Evolutionary conservation across 2,113 vertebrate species (phyloP), one percentile per base, ranked within the genome.

Genomic region (Dipodomys stephensi): DNA sequence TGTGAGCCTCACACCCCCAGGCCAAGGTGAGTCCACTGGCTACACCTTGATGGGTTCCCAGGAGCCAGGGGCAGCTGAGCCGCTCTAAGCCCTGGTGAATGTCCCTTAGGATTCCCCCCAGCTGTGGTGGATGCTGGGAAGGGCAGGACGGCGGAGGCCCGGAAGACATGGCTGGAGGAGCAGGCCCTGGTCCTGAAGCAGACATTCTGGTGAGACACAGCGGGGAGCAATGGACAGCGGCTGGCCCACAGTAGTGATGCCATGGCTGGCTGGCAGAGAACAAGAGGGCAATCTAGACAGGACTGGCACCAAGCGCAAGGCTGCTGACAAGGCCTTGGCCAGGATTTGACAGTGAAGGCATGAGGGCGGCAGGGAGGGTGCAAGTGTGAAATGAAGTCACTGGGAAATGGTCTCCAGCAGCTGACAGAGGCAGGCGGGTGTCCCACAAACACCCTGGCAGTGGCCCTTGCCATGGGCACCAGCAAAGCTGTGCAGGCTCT

Each of bases 141-240:
- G 95, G 98, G 98, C 78, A 99, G 98, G 98, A 98, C 98, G 7
- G 20, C 97, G 0, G 99, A 99, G 78, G 98, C 97, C 92, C 97
- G 97, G 74, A 98, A 98, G 95, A 92, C 98, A 0, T 99, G 99
- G 99, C 98, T 99, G 83, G 99, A 99, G 88, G 98, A 99, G 92
- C 99, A 98, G 89, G 97, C 95, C 90, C 98, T 98, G 92, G 97
- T 99, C 94, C 97, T 99, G 88, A 99, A 99, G 95, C 99, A 99
- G 97, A 99, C 99, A 0, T 99, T 99, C 97, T 99, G 99, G 99
- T 99, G 91, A 97, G 98, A 39, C 1, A 25, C 2, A 0, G 15
- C 65, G 25, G 49, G 4, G 9, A 10, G 35, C 62, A 44, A 1
- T 7, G 19, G 23, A 4, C 67, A 1, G 22, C 1, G 5, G 20